These are phyloP conservation scores for Ctenochaetus hawaiiensis DNA, from an alignment of 2,797 vertebrate genomes.

Conservation along the genomic window DNA sequence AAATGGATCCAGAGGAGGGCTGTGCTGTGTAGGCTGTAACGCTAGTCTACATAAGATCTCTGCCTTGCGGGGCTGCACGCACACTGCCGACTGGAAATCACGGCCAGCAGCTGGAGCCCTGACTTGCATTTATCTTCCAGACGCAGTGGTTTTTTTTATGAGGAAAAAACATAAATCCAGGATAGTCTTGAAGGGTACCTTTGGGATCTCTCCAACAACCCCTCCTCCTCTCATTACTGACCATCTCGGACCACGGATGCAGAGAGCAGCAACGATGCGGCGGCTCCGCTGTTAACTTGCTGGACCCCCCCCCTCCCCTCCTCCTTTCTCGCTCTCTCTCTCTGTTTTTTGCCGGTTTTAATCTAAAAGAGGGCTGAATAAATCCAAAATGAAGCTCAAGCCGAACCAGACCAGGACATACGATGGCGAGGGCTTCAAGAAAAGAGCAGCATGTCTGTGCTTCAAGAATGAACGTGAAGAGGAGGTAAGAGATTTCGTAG, in stretches of 20 bases:
- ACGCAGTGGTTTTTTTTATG: not conserved
- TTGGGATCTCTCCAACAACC: slow-evolving; percentile 20
- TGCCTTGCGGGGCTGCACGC: slow-evolving; percentile 36
- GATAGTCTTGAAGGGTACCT: slow-evolving; percentile 14
- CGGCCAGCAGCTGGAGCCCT: slow-evolving; percentile 15
- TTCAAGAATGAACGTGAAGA: slow-evolving; percentile 95
- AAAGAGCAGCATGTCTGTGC: slow-evolving; percentile 94
- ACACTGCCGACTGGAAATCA: slow-evolving; percentile 37
- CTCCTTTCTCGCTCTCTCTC: not conserved
- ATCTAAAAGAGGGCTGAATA: slow-evolving; percentile 11
- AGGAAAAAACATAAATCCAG: slow-evolving; percentile 18
- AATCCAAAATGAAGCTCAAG: slow-evolving; percentile 94
- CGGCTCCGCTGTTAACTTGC: slow-evolving; percentile 65
- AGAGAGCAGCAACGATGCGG: slow-evolving; percentile 69
- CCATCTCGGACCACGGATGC: slow-evolving; percentile 56
- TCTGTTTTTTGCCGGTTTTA: slow-evolving; percentile 36
- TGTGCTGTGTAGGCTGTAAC: slow-evolving; percentile 60
- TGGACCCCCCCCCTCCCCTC: not conserved
- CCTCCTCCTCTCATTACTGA: slow-evolving; percentile 27
- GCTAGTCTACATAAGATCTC: slow-evolving; percentile 62
- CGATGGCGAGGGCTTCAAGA: slow-evolving; percentile 95
- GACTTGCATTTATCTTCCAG: not conserved
- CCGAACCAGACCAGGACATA: slow-evolving; percentile 98
- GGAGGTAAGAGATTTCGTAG: slow-evolving; percentile 84
- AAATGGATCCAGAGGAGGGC: slow-evolving; percentile 67